Evolutionary conservation across 1,140 invertebrate species (phyloP).

Genomic region (Pollicipes pollicipes): DNA sequence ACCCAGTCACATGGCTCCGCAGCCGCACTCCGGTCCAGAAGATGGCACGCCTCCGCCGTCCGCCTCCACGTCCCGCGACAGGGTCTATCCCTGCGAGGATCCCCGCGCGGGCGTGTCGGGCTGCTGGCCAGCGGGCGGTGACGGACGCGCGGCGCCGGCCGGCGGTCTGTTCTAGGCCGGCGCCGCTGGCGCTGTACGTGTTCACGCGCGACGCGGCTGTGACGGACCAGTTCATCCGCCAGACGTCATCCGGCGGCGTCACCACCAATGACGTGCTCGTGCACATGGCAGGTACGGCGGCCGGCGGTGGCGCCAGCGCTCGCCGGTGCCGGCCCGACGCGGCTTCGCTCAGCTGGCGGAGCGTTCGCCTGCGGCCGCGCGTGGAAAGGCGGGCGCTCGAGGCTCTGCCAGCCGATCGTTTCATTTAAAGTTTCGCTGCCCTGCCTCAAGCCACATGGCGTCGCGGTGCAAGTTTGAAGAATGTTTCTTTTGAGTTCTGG

Average conservation of each 20-base stretch:
- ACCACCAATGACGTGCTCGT: slow-evolving; percentile 82
- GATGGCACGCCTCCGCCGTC: too few relatives aligned
- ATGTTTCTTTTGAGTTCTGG: too few relatives aligned
- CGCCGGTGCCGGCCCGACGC: too few relatives aligned
- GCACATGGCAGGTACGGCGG: slow-evolving; percentile 53
- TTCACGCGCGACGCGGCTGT: slow-evolving; percentile 58
- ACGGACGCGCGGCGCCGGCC: slow-evolving; percentile 25
- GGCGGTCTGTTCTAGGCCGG: slow-evolving; percentile 37
- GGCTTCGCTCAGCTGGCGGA: too few relatives aligned
- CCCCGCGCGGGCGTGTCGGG: too few relatives aligned
- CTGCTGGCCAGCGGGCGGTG: slow-evolving; percentile 16
- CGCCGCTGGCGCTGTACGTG: slow-evolving; percentile 70
- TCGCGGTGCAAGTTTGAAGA: too few relatives aligned
- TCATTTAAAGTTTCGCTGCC: too few relatives aligned
- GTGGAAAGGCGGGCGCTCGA: slow-evolving; percentile 31
- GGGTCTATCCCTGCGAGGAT: slow-evolving; percentile 19
- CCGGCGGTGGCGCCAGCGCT: slow-evolving; percentile 73
- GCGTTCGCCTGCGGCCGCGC: too few relatives aligned
- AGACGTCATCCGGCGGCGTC: slow-evolving; percentile 65
- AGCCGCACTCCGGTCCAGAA: too few relatives aligned
- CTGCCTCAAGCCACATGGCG: too few relatives aligned
- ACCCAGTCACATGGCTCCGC: too few relatives aligned
- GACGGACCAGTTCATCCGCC: slow-evolving; percentile 48
- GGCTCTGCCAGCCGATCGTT: too few relatives aligned
- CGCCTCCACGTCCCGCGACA: slow-evolving; percentile 9